phyloP scores from a whole-genome alignment of 2,797 vertebrate species.

The Luscinia megarhynchos region DNA sequence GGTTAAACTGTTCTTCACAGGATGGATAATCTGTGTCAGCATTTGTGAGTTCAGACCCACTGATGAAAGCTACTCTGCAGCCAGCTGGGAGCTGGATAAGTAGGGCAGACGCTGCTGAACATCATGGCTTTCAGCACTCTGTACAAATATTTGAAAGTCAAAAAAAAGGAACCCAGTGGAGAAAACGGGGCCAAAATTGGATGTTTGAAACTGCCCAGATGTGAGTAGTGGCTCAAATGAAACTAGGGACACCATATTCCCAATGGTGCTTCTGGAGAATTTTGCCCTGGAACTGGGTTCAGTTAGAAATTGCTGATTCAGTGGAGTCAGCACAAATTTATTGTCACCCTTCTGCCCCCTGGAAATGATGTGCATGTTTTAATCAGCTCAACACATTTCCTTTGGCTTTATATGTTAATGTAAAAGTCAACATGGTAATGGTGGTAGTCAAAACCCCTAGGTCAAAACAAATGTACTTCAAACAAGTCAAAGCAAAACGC shows the following conservation, averaged over 20 bases:
- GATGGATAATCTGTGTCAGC: slow-evolving; percentile 28
- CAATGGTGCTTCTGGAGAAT: background rate
- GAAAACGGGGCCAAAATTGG: background rate
- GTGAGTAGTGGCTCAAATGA: background rate
- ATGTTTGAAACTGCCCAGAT: background rate
- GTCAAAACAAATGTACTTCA: slow-evolving; percentile 36
- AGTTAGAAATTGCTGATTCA: background rate
- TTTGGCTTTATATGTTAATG: slow-evolving; percentile 12
- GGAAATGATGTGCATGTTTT: background rate
- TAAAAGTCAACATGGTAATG: slow-evolving; percentile 19
- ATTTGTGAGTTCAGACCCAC: slow-evolving; percentile 16
- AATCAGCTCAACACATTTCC: background rate
- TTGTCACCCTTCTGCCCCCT: background rate
- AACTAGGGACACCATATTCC: background rate
- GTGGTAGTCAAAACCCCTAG: background rate
- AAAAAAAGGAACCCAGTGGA: background rate
- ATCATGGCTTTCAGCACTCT: background rate
- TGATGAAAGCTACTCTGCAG: slow-evolving; percentile 17
- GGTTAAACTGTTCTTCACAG: slow-evolving; percentile 26
- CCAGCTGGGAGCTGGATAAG: slow-evolving; percentile 22
- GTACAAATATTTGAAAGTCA: background rate
- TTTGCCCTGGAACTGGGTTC: background rate
- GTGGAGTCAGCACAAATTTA: background rate
- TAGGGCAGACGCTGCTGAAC: background rate
- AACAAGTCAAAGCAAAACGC: background rate